These are phyloP conservation scores for Morinoia aosen DNA, from an alignment of 2,888 invertebrate genomes.

Conservation along the genomic window DNA sequence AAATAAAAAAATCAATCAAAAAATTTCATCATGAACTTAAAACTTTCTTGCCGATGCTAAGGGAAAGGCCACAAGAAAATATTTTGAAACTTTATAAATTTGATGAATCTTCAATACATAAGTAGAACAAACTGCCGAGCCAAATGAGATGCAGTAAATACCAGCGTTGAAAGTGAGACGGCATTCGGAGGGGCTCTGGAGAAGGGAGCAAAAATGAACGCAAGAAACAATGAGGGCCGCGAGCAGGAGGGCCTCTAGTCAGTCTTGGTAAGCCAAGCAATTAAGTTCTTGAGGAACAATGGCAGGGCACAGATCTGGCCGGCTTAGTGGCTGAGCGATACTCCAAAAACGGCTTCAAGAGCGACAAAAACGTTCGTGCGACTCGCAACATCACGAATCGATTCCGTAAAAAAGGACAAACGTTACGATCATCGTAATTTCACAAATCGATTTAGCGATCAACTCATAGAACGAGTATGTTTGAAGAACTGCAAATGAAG, in stretches of 20 bases:
- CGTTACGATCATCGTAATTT: neutral
- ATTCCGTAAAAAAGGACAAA: neutral
- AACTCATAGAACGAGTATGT: neutral
- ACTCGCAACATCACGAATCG: slow-evolving; percentile 5
- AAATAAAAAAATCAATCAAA: neutral
- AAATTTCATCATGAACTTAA: neutral
- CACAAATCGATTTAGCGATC: neutral
- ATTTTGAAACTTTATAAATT: neutral
- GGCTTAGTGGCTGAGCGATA: slow-evolving; percentile 51
- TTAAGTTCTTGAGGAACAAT: slow-evolving; percentile 53
- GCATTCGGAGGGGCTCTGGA: neutral
- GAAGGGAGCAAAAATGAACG: neutral
- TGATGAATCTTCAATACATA: neutral
- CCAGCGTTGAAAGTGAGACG: neutral
- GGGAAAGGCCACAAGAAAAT: neutral
- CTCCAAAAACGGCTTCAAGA: slow-evolving; percentile 8
- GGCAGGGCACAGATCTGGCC: slow-evolving; percentile 50
- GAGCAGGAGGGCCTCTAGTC: slow-evolving; percentile 27
- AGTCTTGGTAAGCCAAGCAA: slow-evolving; percentile 49
- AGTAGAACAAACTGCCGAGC: neutral
- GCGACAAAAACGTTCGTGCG: neutral
- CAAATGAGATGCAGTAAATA: neutral
- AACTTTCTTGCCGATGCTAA: neutral
- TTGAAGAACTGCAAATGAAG: neutral
- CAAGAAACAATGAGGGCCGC: slow-evolving; percentile 38